These are phyloP conservation scores for Meteorus sp. DNA, from an alignment of 1,140 invertebrate species.

Conservation along the genomic window DNA sequence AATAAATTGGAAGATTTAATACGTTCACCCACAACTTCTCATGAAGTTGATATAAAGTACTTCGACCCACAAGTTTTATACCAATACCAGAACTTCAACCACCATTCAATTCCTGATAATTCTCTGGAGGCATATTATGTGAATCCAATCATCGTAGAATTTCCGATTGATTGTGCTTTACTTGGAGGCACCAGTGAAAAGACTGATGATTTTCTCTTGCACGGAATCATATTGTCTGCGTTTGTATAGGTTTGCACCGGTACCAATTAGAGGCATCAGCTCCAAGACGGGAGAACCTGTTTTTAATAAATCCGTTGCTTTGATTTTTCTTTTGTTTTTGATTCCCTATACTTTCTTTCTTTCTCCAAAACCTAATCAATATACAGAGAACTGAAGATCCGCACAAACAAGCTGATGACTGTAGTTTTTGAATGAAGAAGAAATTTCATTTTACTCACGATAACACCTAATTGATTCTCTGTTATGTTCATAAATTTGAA, in stretches of 20 bases:
- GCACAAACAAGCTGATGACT: conserved; percentile 1
- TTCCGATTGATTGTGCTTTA: conserved; percentile 46
- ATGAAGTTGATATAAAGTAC: no score
- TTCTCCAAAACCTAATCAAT: no score
- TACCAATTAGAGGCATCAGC: conserved; percentile 44
- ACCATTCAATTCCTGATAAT: no score
- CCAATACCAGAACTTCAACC: no score
- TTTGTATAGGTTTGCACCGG: conserved; percentile 28
- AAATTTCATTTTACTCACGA: not conserved
- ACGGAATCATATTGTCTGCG: conserved; percentile 32
- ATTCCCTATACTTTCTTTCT: not conserved
- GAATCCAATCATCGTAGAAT: no score
- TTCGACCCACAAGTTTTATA: no score
- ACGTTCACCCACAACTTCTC: no score
- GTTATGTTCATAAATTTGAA: conserved; percentile 15
- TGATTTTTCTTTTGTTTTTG: no score
- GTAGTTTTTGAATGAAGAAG: not conserved
- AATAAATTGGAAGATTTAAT: no score
- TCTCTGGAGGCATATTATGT: no score
- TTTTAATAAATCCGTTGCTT: conserved; percentile 31
- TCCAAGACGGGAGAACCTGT: conserved; percentile 34
- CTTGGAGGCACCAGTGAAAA: conserved; percentile 32
- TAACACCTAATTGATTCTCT: not conserved
- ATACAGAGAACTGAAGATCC: not conserved
- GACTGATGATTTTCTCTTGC: conserved; percentile 37